Percentiles rank a stretch among this genome's conserved stretches.
phyloP scores from a whole-genome alignment of 2,113 vertebrate genomes.

The Phyllostomus hastatus region DNA sequence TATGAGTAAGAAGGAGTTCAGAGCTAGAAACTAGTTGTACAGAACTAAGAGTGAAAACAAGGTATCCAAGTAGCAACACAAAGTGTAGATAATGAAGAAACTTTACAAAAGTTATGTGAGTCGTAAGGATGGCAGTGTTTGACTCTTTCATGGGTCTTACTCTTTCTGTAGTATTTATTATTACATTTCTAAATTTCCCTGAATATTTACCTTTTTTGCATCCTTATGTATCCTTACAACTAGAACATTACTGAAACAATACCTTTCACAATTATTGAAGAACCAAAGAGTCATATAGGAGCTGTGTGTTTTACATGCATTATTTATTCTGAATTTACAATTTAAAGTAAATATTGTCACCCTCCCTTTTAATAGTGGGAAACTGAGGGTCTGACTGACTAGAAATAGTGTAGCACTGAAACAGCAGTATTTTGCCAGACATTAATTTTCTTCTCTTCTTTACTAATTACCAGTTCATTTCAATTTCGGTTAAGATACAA shows the following conservation, averaged over 20 bases:
- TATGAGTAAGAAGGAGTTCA: not conserved
- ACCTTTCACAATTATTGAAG: not conserved
- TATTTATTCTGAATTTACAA: not conserved
- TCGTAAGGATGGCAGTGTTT: not conserved
- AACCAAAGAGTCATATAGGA: not conserved
- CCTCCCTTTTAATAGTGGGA: not conserved
- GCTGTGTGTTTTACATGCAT: not conserved
- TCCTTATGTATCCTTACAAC: not conserved
- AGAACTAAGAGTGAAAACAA: not conserved
- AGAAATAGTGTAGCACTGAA: not conserved
- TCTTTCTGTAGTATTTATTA: not conserved
- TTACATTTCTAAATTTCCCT: not conserved
- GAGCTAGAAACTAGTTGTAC: not conserved
- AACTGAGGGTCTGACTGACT: not conserved
- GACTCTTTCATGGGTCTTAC: not conserved
- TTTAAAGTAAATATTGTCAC: not conserved
- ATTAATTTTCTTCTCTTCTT: not conserved
- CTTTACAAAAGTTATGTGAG: not conserved
- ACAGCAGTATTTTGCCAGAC: not conserved
- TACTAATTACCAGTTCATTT: not conserved
- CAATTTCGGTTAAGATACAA: not conserved
- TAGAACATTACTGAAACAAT: not conserved
- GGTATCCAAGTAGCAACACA: accelerated
- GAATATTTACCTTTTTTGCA: not conserved
- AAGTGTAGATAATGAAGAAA: not conserved